Evolutionary conservation across 92 coral and sea anemone species (phyloP).

Genomic region (Pocillopora grandis): DNA sequence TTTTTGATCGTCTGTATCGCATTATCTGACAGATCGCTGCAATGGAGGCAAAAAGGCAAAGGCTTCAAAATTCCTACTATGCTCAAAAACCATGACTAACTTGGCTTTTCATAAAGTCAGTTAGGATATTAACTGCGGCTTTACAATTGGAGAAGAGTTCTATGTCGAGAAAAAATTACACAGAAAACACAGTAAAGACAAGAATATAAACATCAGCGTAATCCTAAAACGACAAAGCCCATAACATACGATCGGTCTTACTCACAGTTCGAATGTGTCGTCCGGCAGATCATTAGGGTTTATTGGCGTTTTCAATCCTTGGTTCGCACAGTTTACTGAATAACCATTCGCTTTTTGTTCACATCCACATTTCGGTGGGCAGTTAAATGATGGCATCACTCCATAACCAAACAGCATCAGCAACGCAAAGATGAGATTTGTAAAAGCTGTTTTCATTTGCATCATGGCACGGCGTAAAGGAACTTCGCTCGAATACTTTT

Average conservation of each 20-base stretch:
- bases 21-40: conserved; percentile 74
- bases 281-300: conserved; percentile 25
- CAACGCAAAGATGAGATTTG: conserved; percentile 26
- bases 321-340: conserved; percentile 7
- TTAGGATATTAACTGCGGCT: not conserved
- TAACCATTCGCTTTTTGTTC: not conserved
- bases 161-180: too few relatives aligned
- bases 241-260: not conserved
- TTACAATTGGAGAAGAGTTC: not conserved
- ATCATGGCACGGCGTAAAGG: conserved; percentile 20
- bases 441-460: conserved; percentile 19
- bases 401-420: conserved; percentile 30
- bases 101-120: not conserved
- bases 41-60: conserved; percentile 22
- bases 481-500: not conserved
- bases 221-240: not conserved
- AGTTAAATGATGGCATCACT: conserved; percentile 5
- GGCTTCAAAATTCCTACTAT: not conserved
- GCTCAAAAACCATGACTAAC: not conserved
- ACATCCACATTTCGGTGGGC: conserved; percentile 30
- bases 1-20: conserved; percentile 60
- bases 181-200: not conserved
- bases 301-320: conserved; percentile 15
- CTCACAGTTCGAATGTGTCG: conserved; percentile 27
- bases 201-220: not conserved